Base-by-base conservation (phyloP, 2,113 vertebrate species). In the Siniperca chuatsi region DNA sequence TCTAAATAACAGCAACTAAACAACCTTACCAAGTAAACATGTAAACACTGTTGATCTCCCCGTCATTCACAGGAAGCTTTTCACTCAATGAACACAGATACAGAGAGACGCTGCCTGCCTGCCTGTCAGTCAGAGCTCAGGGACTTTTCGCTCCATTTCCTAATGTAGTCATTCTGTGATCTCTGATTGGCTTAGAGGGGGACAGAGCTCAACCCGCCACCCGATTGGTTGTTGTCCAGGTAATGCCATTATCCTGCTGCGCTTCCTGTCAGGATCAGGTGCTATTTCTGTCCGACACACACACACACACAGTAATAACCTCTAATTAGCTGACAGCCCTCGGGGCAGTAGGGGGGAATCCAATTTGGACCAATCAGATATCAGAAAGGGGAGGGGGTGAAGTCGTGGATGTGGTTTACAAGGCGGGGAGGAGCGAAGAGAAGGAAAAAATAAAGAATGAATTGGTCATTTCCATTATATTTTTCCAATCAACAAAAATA, bases 211-310 rank as follows among this genome's bases (percentile, higher is more conserved):
- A 90, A 70, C 65, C 85, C 69, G 85, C 55, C 50, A 73, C 87
- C 90, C 87, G 87, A 92, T 92, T 92, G 93, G 92, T 82, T 7
- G 65, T 77, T 13, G 50, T 62, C 70, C 81, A 88, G 88, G 85
- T 91, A 93, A 94, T 87, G 80, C 82, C 82, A 88, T 94, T 92
- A 93, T 77, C 83, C 82, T 2, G 16, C 85, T 79, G 86, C 0
- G 70, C 89, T 93, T 93, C 88, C 91, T 91, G 89, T 88, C 64
- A 46, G 88, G 91, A 92, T 93, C 90, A 92, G 88, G 78, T 77
- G 78, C 91, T 92, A 94, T 92, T 94, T 91, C 29, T 92, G 90
- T 88, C 57, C 0, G 4, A 69, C 79, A 40, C 74, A 67, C 81
- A 37, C 78, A 62, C 58, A 75, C 80, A 78, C 70, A 79, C 48